phyloP scores from a whole-genome alignment of 2,888 invertebrate species.

The Argyresthia goedartella region DNA sequence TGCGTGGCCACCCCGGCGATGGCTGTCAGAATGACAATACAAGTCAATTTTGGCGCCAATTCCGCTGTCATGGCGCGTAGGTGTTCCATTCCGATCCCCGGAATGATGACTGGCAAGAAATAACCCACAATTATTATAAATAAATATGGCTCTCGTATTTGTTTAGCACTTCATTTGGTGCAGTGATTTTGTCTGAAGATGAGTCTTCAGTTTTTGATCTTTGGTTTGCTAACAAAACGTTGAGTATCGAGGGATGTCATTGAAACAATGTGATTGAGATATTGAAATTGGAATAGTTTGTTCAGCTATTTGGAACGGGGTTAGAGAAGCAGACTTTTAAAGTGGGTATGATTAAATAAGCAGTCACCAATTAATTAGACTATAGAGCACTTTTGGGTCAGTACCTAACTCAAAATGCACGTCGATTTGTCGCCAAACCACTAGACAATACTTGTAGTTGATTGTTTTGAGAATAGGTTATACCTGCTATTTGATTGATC shows the following conservation, averaged over 20 bases:
- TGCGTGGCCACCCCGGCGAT: constrained; percentile 47
- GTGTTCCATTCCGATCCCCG: constrained; percentile 50
- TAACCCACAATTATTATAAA: constrained; percentile 55
- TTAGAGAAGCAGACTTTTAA: too few relatives aligned
- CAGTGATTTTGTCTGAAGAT: constrained; percentile 34
- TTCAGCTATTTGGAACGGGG: too few relatives aligned
- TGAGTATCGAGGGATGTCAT: constrained; percentile 17
- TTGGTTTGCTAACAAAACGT: constrained; percentile 1
- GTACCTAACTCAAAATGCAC: too few relatives aligned
- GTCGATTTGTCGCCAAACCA: too few relatives aligned
- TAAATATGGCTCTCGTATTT: constrained; percentile 57
- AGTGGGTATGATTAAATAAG: too few relatives aligned
- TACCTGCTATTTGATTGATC: too few relatives aligned
- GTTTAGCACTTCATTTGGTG: constrained; percentile 64
- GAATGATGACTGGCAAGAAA: constrained; percentile 55
- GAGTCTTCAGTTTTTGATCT: constrained; percentile 1
- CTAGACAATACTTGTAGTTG: too few relatives aligned
- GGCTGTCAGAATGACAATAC: constrained; percentile 52
- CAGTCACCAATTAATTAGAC: too few relatives aligned
- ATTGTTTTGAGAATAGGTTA: too few relatives aligned
- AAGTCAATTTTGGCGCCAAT: constrained; percentile 61
- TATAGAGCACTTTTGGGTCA: too few relatives aligned
- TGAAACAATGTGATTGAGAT: constrained; percentile 17
- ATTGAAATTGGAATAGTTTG: constrained; percentile 7
- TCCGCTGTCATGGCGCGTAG: constrained; percentile 31